Evolutionary conservation across 2,888 invertebrate genomes (phyloP), one percentile per base, ranked within the genome.

Genomic region (Ophion obscuratus): DNA sequence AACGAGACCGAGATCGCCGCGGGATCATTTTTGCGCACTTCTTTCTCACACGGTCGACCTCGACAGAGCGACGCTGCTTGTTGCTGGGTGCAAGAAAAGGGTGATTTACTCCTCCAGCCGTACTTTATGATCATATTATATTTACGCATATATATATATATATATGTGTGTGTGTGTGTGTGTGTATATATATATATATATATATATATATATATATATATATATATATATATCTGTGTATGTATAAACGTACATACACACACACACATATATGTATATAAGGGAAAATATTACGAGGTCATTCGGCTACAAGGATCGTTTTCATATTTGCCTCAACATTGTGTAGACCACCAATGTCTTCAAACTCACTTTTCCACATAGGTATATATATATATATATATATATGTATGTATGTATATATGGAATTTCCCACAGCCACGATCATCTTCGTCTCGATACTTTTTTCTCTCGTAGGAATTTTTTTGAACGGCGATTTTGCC

Each of bases 11-110:
- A 77, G 83, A 83, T 40, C 62, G 76, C 73, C 57, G 78, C 36
- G 68, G 62, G 73, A 83, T 80, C 76, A 62, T 64, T 79, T 71
- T 64, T 67, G 71, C 67, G 47, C 61, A 74, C 73, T 40, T 40
- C 66, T 74, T 66, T 81, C 80, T 77, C 80, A 77, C 81, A 74
- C 68, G 61, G 14, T 80, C 83, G 83, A 77, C 86, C 83, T 82
- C 79, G 79, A 75, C 68, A 62, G 66, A 71, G 64, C n/a, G 20
- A 73, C 77, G 83, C 73, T 74, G 68, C 47, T 81, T 71, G 40
- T 66, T 67, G 66, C 67, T 74, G 40, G 70, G 73, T 79, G 75
- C 24, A 74, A 40, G 78, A 31, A 75, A 76, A 79, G 76, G 59
- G 71, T 47, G 71, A 83, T 83, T 80, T 67, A 78, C 67, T 76